Conservation (phyloP, 2,888 invertebrate genomes). For the Nemurella pictetii region DNA sequence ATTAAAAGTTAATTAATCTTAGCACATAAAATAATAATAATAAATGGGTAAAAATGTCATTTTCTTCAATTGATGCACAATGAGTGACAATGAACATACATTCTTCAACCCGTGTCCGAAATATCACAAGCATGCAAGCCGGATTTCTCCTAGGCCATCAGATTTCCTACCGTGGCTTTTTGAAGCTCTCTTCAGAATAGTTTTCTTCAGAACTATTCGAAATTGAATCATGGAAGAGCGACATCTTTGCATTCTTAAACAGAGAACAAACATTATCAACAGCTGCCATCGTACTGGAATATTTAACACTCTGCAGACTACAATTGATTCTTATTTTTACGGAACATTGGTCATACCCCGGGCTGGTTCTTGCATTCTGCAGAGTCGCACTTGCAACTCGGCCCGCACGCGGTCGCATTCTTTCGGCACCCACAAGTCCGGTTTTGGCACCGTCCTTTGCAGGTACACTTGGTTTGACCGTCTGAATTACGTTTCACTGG, state of each 20-base stretch:
- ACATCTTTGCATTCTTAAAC: background rate
- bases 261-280: background rate
- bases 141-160: too few species aligned
- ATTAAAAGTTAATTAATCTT: too few species aligned
- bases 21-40: background rate
- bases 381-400: slow-evolving; percentile 59
- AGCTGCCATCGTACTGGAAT: too few species aligned
- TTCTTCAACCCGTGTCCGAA: background rate
- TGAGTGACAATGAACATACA: background rate
- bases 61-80: background rate
- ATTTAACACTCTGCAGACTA: too few species aligned
- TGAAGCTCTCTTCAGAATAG: slow-evolving; percentile 5
- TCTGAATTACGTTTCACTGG: slow-evolving; percentile 59
- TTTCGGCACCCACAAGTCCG: slow-evolving; percentile 65
- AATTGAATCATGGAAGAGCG: background rate
- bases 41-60: background rate
- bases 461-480: slow-evolving; percentile 63
- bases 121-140: background rate
- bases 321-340: background rate
- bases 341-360: background rate
- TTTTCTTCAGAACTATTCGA: background rate
- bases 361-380: slow-evolving; percentile 49
- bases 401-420: slow-evolving; percentile 53
- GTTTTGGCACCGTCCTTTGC: slow-evolving; percentile 62
- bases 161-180: slow-evolving; percentile 22